Evolutionary conservation across 2,888 invertebrate genomes (phyloP).

Genomic region (Leptinotarsa juncta): DNA sequence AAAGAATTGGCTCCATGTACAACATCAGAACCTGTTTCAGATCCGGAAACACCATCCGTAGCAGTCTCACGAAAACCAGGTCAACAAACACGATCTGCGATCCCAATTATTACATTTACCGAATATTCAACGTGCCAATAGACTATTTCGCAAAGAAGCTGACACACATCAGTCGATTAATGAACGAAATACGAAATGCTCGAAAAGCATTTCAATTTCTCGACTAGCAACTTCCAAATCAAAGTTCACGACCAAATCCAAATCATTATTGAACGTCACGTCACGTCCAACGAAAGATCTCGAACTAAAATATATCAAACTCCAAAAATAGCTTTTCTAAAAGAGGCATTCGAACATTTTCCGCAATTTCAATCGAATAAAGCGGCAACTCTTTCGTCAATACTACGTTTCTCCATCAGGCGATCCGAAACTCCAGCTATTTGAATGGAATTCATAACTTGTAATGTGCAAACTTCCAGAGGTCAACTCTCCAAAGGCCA

Average conservation of each 20-base stretch:
- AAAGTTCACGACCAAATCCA: neutral
- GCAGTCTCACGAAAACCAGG: too few relatives aligned
- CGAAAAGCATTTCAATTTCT: neutral
- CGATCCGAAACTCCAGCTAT: neutral
- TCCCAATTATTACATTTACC: too few relatives aligned
- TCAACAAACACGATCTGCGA: too few relatives aligned
- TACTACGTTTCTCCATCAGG: slow-evolving; percentile 5
- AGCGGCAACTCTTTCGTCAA: neutral
- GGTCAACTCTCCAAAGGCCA: slow-evolving; percentile 14
- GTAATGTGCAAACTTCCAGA: slow-evolving; percentile 5
- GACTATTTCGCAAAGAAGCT: too few relatives aligned
- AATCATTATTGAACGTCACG: neutral
- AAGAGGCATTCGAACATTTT: neutral
- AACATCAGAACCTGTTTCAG: too few relatives aligned
- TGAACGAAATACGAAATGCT: neutral
- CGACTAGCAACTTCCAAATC: neutral
- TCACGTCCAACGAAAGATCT: neutral
- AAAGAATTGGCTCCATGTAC: too few relatives aligned
- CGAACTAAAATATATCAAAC: neutral
- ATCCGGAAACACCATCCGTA: too few relatives aligned
- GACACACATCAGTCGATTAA: too few relatives aligned
- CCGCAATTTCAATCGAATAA: neutral
- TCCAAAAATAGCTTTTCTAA: neutral
- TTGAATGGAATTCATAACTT: slow-evolving; percentile 12
- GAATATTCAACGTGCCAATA: too few relatives aligned